Evolutionary conservation across 1,140 invertebrate species (phyloP).

Genomic region (Nebria ingens): DNA sequence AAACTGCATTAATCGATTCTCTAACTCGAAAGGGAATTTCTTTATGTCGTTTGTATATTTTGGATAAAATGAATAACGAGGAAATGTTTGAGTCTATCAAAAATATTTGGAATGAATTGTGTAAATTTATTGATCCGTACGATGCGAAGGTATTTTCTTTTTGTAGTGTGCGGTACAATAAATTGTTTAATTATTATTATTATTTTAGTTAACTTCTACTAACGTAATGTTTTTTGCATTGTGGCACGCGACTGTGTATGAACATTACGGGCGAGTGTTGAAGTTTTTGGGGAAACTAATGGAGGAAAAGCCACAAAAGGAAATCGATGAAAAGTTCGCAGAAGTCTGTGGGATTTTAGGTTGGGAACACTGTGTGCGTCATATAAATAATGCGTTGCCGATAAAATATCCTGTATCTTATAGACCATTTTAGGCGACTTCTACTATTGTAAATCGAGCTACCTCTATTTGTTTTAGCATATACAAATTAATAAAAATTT

Average conservation of each 20-base stretch:
- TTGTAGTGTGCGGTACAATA: too few species aligned
- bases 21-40: constrained; percentile 64
- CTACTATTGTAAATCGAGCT: background rate
- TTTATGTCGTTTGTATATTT: constrained; percentile 50
- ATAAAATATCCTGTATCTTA: constrained; percentile 55
- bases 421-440: constrained; percentile 30
- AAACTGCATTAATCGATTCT: constrained; percentile 63
- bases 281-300: constrained; percentile 64
- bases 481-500: too few species aligned
- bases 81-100: constrained; percentile 46
- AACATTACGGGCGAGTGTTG: constrained; percentile 69
- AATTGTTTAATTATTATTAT: too few species aligned
- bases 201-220: constrained; percentile 16
- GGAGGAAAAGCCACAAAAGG: constrained; percentile 67
- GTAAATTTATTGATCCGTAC: constrained; percentile 65
- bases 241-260: constrained; percentile 67
- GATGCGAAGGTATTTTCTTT: constrained; percentile 57
- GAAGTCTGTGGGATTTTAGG: constrained; percentile 53
- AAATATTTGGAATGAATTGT: constrained; percentile 54
- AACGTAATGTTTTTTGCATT: constrained; percentile 63
- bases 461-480: background rate
- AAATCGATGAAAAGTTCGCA: constrained; percentile 61
- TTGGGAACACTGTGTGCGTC: constrained; percentile 56
- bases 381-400: constrained; percentile 43
- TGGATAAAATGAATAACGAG: constrained; percentile 30